phyloP scores from a whole-genome alignment of 2,888 invertebrate genomes.

The Galeopsomyia nigrocyanea region DNA sequence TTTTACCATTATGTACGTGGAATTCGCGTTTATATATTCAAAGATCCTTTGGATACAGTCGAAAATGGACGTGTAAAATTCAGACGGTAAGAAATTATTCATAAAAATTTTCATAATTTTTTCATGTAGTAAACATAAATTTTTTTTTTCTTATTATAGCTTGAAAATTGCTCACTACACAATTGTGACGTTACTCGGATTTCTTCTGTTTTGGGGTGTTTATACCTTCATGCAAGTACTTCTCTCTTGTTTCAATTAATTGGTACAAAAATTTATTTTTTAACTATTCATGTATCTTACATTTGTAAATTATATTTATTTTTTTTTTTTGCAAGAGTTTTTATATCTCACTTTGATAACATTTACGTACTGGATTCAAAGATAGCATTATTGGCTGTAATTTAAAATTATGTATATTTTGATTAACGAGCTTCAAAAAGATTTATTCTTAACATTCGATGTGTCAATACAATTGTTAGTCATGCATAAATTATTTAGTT shows the following conservation, averaged over 20 bases:
- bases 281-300: too few relatives aligned
- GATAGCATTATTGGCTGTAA: too few relatives aligned
- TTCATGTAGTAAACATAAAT: background rate
- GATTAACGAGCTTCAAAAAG: too few relatives aligned
- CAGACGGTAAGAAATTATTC: conserved; percentile 9
- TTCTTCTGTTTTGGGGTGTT: conserved; percentile 51
- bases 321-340: too few relatives aligned
- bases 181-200: conserved; percentile 38
- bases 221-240: background rate
- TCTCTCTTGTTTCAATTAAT: background rate
- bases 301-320: too few relatives aligned
- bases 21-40: conserved; percentile 79
- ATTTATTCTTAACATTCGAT: too few relatives aligned
- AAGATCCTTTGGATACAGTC: conserved; percentile 81
- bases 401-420: too few relatives aligned
- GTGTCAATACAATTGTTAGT: too few relatives aligned
- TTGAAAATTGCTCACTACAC: conserved; percentile 61
- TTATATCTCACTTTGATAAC: too few relatives aligned
- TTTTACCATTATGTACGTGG: conserved; percentile 78
- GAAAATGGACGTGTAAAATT: conserved; percentile 70
- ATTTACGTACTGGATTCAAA: too few relatives aligned
- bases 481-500: too few relatives aligned
- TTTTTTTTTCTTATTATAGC: conserved; percentile 48
- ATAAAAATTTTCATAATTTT: background rate
- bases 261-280: background rate